Evolutionary conservation across 2,113 vertebrate species (phyloP), one percentile per base, ranked within the genome.

Genomic region (Mohoua ochrocephala): DNA sequence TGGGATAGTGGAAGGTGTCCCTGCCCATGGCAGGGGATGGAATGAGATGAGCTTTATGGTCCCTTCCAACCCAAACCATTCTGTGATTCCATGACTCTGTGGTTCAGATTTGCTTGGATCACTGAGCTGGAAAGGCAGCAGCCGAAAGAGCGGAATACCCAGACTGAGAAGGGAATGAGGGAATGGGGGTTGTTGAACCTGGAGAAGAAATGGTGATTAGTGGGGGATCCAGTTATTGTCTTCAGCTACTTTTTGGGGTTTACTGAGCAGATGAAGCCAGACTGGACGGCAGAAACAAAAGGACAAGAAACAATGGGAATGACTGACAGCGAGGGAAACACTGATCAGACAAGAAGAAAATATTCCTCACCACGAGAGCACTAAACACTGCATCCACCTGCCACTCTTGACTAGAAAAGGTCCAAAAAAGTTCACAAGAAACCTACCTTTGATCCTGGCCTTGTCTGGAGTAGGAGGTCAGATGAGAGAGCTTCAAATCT

Each of bases 101-200:
- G 35, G 9, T 24, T 63, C 52, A 88, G 18, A 50, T 67, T 26
- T 47, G 6, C 9, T 70, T 71, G 35, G 35, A 64, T 33, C 27
- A 12, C 3, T 56, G 44, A 81, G 54, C 33, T 67, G 13, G 7
- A 59, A 85, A 26, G 20, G 74, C 20, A 82, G 54, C 52, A 93
- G 44, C 30, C 74, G 59, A 44, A 2, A 59, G 33, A 30, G 39
- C 74, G 21, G 50, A 84, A 78, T 23, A 78, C 13, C 28, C 7
- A 19, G 70, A 12, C 22, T 26, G 47, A 91, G 57, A 61, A 52
- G 13, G 74, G 22, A 52, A 82, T 35, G 60, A 87, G 21, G 35
- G 33, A 87, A 54, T 0, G 0, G 21, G 16, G 4, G 26, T 8
- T 76, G 57, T 22, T 71, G n/a, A 81, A 71, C 19, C 18, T 73